Conservation (phyloP, 2,888 invertebrate genomes). For the Monopis laevigella region DNA sequence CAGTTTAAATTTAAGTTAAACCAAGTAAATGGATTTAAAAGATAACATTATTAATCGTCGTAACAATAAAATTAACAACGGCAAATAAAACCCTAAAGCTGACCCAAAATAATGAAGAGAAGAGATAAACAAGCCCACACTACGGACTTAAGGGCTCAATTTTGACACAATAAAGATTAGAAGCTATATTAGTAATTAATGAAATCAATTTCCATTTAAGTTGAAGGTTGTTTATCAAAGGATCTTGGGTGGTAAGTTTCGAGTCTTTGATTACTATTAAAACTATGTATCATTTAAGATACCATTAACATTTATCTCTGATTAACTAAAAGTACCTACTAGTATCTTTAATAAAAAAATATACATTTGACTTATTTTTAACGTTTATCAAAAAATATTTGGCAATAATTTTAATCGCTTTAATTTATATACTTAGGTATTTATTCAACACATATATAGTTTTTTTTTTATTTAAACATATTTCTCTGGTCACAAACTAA, state of each 20-base stretch:
- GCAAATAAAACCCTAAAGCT: constrained; percentile 34
- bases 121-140: constrained; percentile 20
- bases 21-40: too few relatives aligned
- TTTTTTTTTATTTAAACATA: too few relatives aligned
- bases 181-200: constrained; percentile 52
- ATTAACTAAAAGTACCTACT: constrained; percentile 19
- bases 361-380: too few relatives aligned
- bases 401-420: too few relatives aligned
- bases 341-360: too few relatives aligned
- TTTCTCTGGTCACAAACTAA: too few relatives aligned
- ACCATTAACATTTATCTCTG: constrained; percentile 20
- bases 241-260: constrained; percentile 32
- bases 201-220: constrained; percentile 46
- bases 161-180: constrained; percentile 42
- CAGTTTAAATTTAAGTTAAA: too few relatives aligned
- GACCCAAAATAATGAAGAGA: constrained; percentile 27
- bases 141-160: background rate
- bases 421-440: too few relatives aligned
- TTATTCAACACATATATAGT: too few relatives aligned
- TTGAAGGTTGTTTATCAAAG: constrained; percentile 29
- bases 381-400: too few relatives aligned
- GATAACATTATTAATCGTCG: too few relatives aligned
- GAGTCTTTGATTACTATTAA: constrained; percentile 42
- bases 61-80: constrained; percentile 38
- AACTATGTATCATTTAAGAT: constrained; percentile 18